phyloP scores from a whole-genome alignment of 2,888 invertebrate species.

The Caenorhabditis macrosperma region DNA sequence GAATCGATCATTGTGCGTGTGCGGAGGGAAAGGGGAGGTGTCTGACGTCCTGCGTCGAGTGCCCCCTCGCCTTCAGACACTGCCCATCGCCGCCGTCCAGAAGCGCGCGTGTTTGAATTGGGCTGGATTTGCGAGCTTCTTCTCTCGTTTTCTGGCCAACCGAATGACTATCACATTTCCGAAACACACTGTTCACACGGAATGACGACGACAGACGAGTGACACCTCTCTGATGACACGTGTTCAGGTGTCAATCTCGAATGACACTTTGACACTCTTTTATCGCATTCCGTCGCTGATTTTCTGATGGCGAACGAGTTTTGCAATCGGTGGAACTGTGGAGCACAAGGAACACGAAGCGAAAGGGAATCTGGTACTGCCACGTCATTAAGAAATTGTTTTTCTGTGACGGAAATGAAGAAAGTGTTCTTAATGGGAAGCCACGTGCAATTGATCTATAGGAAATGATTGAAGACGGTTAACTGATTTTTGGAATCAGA shows the following conservation, averaged over 20 bases:
- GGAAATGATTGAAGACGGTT: no score
- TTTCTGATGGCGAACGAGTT: not conserved
- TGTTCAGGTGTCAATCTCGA: conserved; percentile 11
- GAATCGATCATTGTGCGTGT: conserved; percentile 12
- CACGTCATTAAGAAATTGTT: no score
- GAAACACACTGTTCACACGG: not conserved
- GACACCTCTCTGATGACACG: not conserved
- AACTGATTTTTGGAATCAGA: no score
- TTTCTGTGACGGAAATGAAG: no score
- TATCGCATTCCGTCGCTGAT: not conserved
- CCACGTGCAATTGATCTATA: no score
- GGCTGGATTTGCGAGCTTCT: not conserved
- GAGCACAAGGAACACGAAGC: no score
- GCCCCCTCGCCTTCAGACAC: not conserved
- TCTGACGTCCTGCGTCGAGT: conserved; percentile 6
- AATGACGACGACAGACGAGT: not conserved
- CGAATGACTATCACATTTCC: conserved; percentile 2
- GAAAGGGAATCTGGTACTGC: no score
- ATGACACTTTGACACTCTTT: not conserved
- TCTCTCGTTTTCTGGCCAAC: not conserved
- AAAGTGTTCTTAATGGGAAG: no score
- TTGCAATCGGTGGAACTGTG: not conserved
- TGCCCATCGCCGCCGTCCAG: not conserved
- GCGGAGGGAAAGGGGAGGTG: no score
- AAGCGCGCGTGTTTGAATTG: conserved; percentile 20